Conservation (phyloP, 2,797 vertebrate species). For the Rhinogobio ventralis region DNA sequence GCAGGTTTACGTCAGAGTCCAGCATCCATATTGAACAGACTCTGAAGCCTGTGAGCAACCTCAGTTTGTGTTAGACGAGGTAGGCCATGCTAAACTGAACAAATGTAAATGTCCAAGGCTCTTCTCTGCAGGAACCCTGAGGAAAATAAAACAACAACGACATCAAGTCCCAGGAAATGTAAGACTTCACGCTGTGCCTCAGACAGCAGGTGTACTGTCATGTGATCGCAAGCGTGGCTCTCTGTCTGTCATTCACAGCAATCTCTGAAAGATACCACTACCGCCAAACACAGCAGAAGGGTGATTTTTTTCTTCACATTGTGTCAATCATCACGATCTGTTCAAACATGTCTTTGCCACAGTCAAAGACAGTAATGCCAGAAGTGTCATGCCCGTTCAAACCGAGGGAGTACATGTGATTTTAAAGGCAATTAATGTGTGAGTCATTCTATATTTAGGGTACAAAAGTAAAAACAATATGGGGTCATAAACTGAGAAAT, state of each 20-base stretch:
- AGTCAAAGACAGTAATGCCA: not conserved
- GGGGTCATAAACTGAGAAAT: no score
- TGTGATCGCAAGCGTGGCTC: conserved; percentile 35
- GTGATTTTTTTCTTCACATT: conserved; percentile 10
- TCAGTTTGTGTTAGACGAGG: not conserved
- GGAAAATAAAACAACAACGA: conserved; percentile 1
- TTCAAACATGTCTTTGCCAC: not conserved
- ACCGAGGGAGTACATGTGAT: not conserved
- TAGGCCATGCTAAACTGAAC: not conserved
- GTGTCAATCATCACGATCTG: conserved; percentile 46
- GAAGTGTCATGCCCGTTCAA: not conserved
- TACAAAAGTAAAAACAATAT: not conserved
- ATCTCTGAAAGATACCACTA: conserved; percentile 20
- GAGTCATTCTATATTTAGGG: not conserved
- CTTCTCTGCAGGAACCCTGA: conserved; percentile 2
- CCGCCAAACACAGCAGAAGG: not conserved
- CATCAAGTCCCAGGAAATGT: not conserved
- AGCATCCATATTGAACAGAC: conserved; percentile 59
- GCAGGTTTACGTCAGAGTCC: conserved; percentile 60
- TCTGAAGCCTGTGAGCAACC: conserved; percentile 14
- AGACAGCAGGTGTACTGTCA: conserved; percentile 38
- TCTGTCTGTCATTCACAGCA: conserved; percentile 19
- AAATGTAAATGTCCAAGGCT: not conserved
- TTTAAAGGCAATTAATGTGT: not conserved
- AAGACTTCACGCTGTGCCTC: conserved; percentile 1